Evolutionary conservation across 2,113 vertebrate species (phyloP), one percentile per base, ranked within the genome.

Genomic region (Paramormyrops kingsleyae): DNA sequence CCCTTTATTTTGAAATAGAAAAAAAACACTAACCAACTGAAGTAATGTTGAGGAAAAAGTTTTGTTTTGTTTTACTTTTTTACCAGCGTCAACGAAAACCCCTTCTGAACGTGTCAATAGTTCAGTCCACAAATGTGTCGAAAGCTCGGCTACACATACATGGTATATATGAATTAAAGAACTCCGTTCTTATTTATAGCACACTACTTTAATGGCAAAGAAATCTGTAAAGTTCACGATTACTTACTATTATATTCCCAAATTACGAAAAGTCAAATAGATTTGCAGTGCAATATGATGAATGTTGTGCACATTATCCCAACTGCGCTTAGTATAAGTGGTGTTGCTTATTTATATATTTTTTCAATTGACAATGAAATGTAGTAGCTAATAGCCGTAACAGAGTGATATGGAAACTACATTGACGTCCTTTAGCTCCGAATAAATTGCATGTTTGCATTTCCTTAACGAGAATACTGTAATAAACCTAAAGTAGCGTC

Each of bases 81-180:
- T 13, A 80, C 27, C 5, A 17, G 19, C 17, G 27, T 44, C 17
- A 7, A 31, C 10, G 6, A 17, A 35, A 50, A 53, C 15, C 88
- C 88, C 88, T 17, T 44, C 21, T 83, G 49, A 83, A n/a, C 44
- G 21, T 50, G 17, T 12, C n/a, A 83, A 31, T 89, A 89, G 70
- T 83, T 89, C 74, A 80, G 88, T 89, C 88, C 88, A 89, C 47
- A 10, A 35, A 74, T 50, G 46, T 88, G 42, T 49, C 13, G 74
- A 35, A 80, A 42, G 31, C 74, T 42, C 35, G 15, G 31, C 15
- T 19, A 17, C 35, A 80, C 31, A 15, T 42, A 80, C 74, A 80
- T 42, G 35, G 13, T 42, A 2, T 5, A 1, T 17, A 5, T 19
- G 70, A 80, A 19, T 19, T 70, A 31, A 12, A 70, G n/a, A 70